A percentile compares a stretch with the other conserved stretches of the same genome.
Conservation (phyloP, 2,797 vertebrate species). For the Danio jaintianensis region DNA sequence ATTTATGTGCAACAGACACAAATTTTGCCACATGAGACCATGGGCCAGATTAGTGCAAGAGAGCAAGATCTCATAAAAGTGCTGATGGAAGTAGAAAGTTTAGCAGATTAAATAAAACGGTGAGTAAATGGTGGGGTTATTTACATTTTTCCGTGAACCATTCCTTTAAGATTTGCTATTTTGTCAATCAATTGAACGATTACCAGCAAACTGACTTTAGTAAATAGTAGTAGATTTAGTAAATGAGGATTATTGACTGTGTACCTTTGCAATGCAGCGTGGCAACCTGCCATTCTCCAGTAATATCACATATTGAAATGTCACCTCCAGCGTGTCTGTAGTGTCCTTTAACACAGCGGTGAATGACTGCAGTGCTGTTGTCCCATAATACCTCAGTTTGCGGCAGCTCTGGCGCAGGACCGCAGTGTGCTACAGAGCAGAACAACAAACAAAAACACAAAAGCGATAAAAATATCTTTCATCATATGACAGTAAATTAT, state of each 20-base stretch:
- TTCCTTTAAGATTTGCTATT: no score
- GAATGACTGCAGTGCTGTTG: constrained; percentile 77
- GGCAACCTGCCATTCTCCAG: constrained; percentile 78
- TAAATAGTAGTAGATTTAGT: no score
- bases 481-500: not conserved
- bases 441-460: not conserved
- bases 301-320: constrained; percentile 76
- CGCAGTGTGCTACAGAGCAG: constrained; percentile 58
- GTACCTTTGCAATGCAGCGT: constrained; percentile 76
- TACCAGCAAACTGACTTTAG: no score
- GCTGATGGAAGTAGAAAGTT: no score
- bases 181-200: no score
- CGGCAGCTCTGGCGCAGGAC: constrained; percentile 68
- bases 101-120: no score
- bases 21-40: not conserved
- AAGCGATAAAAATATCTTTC: not conserved
- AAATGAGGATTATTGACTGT: not conserved
- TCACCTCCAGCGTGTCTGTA: constrained; percentile 77
- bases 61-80: no score
- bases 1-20: not conserved
- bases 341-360: constrained; percentile 81
- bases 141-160: no score
- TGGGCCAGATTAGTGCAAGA: not conserved
- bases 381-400: constrained; percentile 80
- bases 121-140: no score